Percentiles rank a stretch among this genome's conserved stretches.
Evolutionary conservation across 1,140 invertebrate genomes (phyloP).

Genomic region (Rhopalosiphum maidis): DNA sequence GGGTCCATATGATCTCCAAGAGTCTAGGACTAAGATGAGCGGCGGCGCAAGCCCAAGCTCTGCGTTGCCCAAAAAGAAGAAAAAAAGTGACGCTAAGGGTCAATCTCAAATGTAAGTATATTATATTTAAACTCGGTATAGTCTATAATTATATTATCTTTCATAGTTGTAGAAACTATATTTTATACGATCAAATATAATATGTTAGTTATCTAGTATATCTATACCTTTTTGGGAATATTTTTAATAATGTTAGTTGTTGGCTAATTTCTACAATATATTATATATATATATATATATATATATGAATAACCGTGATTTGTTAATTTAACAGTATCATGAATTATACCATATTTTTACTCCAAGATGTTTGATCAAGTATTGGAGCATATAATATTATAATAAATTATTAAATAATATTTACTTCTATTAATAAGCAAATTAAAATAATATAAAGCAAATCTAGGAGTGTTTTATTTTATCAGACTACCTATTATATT

Average conservation of each 20-base stretch:
- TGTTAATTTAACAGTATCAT: too few species aligned
- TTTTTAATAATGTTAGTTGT: not conserved
- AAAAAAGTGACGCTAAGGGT: constrained; percentile 81
- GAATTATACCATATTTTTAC: not conserved
- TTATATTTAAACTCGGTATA: not conserved
- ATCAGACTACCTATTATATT: not conserved
- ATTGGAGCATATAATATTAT: not conserved
- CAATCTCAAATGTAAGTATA: constrained; percentile 80
- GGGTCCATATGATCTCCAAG: constrained; percentile 81
- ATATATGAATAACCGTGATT: not conserved
- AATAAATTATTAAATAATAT: not conserved
- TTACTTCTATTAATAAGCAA: not conserved
- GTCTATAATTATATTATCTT: not conserved
- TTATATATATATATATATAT: not conserved
- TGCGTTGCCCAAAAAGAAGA: constrained; percentile 79
- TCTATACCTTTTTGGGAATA: too few species aligned
- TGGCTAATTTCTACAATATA: not conserved
- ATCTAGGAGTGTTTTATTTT: not conserved
- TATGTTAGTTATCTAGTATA: not conserved
- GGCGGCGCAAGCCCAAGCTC: constrained; percentile 68
- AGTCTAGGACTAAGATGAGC: constrained; percentile 86
- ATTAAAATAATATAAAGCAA: not conserved
- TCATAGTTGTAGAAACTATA: not conserved
- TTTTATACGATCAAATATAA: not conserved
- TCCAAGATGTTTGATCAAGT: not conserved